These are phyloP conservation scores for Dicyrtomina minuta DNA, from an alignment of 2,888 invertebrate species.

Conservation along the genomic window DNA sequence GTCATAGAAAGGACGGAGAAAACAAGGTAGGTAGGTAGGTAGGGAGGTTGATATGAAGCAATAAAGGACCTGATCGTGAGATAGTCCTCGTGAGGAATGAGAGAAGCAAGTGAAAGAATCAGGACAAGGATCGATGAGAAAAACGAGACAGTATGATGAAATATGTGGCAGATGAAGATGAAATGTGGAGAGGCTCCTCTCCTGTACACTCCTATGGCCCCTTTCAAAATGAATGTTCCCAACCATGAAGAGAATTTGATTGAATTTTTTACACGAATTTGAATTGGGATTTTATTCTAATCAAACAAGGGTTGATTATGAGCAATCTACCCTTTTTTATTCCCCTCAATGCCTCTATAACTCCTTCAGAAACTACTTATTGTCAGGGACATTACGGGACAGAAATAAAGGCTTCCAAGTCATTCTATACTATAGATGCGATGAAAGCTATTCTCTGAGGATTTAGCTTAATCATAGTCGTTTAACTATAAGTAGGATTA, in stretches of 20 bases:
- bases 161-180: neutral
- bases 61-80: no score
- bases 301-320: constrained; percentile 38
- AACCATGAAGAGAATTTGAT: constrained; percentile 38
- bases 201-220: neutral
- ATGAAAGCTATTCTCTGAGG: no score
- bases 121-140: neutral
- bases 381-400: no score
- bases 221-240: constrained; percentile 9
- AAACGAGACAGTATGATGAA: neutral
- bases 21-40: no score
- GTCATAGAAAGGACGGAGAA: neutral
- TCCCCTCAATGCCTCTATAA: constrained; percentile 35
- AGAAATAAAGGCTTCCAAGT: no score
- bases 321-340: constrained; percentile 35
- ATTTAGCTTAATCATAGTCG: no score
- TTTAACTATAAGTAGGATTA: no score
- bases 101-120: neutral
- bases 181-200: neutral
- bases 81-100: neutral
- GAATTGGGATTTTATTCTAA: constrained; percentile 32
- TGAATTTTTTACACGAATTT: constrained; percentile 40
- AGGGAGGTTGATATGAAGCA: no score
- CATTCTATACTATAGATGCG: no score
- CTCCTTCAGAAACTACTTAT: no score